A percentile compares a stretch with the other conserved stretches of the same genome.
Conservation (phyloP, 2,888 invertebrate genomes). For the Pseudeuparius sepicola region DNA sequence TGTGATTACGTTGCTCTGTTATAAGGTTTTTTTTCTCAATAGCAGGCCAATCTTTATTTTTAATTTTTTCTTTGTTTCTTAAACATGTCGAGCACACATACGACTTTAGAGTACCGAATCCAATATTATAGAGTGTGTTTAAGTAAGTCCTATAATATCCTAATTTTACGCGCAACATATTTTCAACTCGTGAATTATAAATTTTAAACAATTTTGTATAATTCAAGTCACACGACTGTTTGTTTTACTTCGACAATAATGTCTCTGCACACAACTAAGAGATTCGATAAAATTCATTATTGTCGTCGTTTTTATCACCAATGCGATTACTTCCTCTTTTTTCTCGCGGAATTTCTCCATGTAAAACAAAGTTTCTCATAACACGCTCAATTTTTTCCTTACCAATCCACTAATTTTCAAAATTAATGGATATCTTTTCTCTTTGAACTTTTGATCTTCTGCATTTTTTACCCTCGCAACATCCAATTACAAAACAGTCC, state of each 20-base stretch:
- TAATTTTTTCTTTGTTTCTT: constrained; percentile 5
- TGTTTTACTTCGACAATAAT: constrained; percentile 6
- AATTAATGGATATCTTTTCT: constrained; percentile 11
- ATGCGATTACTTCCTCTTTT: constrained; percentile 3
- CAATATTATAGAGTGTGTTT: constrained; percentile 9
- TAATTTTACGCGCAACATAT: constrained; percentile 8
- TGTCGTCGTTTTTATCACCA: not conserved
- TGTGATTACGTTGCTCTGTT: not conserved
- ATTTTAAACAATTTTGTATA: constrained; percentile 10
- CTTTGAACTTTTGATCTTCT: constrained; percentile 13
- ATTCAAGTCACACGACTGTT: constrained; percentile 10
- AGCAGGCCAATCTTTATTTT: not conserved
- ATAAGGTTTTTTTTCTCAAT: not conserved
- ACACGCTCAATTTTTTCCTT: constrained; percentile 9
- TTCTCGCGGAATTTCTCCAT: not conserved
- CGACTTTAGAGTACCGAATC: constrained; percentile 12
- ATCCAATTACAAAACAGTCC: constrained; percentile 11
- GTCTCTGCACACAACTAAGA: constrained; percentile 2
- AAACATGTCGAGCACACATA: constrained; percentile 10
- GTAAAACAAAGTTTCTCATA: constrained; percentile 6
- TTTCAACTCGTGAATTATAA: not conserved
- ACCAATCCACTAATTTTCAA: constrained; percentile 3
- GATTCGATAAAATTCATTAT: constrained; percentile 7
- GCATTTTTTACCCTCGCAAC: constrained; percentile 11
- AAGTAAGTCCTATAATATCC: constrained; percentile 11